Evolutionary conservation across 2,797 vertebrate genomes (phyloP).

Genomic region (Perodicticus potto): DNA sequence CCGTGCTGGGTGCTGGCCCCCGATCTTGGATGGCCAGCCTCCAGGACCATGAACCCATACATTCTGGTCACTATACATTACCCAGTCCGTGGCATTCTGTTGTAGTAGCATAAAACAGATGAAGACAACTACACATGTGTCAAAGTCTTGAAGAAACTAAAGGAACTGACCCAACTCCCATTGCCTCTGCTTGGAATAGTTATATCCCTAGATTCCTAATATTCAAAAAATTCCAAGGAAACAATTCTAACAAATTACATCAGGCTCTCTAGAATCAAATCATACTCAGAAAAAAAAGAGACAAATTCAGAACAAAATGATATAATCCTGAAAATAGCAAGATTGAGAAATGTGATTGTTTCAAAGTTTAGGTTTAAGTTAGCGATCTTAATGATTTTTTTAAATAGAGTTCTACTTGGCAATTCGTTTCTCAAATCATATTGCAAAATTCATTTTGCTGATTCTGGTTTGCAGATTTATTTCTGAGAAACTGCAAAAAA

Average conservation of each 20-base stretch:
- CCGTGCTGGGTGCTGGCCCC: neutral
- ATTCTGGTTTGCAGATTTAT: conserved; percentile 15
- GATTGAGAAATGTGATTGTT: neutral
- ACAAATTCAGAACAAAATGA: neutral
- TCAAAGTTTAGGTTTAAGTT: neutral
- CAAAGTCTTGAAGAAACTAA: neutral
- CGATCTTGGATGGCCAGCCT: neutral
- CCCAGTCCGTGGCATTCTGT: neutral
- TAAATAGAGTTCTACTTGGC: neutral
- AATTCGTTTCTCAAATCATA: neutral
- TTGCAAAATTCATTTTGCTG: neutral
- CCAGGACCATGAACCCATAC: neutral
- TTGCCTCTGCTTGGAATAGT: neutral
- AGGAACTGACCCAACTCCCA: neutral
- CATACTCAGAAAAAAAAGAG: neutral
- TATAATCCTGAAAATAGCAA: neutral
- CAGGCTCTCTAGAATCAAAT: neutral
- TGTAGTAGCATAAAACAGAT: neutral
- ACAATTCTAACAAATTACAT: neutral
- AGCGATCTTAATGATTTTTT: neutral
- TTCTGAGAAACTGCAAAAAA: neutral
- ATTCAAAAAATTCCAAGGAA: neutral
- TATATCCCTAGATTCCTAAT: neutral
- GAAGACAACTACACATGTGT: neutral
- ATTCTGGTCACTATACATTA: neutral